Evolutionary conservation across 2,888 invertebrate species (phyloP).

Genomic region (Pollenia angustigena): DNA sequence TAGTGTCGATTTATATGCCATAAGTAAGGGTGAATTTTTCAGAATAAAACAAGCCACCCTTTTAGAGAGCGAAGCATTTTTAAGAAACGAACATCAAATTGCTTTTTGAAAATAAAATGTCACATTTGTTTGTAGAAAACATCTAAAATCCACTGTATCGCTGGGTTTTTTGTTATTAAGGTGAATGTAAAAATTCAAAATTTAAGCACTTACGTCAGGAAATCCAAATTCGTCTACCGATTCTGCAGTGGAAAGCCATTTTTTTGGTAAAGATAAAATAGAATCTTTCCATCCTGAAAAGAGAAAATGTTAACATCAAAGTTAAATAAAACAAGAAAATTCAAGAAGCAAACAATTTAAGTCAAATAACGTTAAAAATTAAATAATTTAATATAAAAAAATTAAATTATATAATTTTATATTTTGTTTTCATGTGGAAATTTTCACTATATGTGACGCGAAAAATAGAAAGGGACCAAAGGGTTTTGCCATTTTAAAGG

Average conservation of each 20-base stretch:
- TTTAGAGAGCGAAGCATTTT: too few relatives aligned
- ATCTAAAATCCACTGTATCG: too few relatives aligned
- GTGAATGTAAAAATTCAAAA: background rate
- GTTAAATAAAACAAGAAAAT: too few relatives aligned
- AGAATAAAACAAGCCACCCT: too few relatives aligned
- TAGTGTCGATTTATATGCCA: too few relatives aligned
- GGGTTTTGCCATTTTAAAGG: too few relatives aligned
- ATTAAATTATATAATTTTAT: background rate
- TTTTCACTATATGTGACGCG: background rate
- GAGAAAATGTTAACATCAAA: slow-evolving; percentile 32
- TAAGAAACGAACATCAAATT: too few relatives aligned
- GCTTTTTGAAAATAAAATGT: too few relatives aligned
- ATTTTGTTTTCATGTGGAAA: background rate
- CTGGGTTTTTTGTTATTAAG: background rate
- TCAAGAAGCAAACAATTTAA: background rate
- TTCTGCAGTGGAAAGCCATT: slow-evolving; percentile 86
- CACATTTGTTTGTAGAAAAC: too few relatives aligned
- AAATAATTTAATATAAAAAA: background rate
- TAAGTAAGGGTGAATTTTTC: too few relatives aligned
- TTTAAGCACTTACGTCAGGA: slow-evolving; percentile 82
- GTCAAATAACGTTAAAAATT: too few relatives aligned
- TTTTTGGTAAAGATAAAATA: slow-evolving; percentile 89
- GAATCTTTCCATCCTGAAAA: slow-evolving; percentile 91
- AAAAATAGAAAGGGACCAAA: too few relatives aligned
- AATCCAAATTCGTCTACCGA: slow-evolving; percentile 84